Percentiles rank a stretch among this genome's conserved stretches.
phyloP scores from a whole-genome alignment of 2,797 vertebrate species.

The Carduelis carduelis region DNA sequence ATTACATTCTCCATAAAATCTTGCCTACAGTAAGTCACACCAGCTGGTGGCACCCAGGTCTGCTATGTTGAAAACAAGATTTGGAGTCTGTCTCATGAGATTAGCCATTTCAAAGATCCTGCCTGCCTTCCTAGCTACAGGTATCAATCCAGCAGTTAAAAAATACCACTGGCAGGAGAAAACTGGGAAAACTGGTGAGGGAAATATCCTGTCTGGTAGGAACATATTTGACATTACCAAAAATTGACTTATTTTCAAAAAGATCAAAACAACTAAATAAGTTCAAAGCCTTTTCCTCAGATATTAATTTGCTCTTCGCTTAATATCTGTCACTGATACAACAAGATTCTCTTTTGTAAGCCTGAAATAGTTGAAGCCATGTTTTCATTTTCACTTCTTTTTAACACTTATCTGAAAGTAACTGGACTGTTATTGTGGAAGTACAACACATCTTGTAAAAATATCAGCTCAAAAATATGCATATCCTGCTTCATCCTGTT shows the following conservation, averaged over 20 bases:
- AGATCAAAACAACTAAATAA: background rate
- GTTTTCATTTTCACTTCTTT: background rate
- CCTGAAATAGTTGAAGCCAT: background rate
- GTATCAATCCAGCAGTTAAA: background rate
- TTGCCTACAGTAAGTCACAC: background rate
- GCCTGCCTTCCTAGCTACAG: background rate
- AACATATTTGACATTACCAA: background rate
- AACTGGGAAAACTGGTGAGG: background rate
- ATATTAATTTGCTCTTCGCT: background rate
- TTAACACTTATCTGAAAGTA: background rate
- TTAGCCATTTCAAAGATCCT: background rate
- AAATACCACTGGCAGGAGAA: background rate
- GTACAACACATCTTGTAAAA: background rate
- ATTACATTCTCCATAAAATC: background rate
- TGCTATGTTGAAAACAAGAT: background rate
- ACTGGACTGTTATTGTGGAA: background rate
- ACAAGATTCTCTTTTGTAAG: background rate
- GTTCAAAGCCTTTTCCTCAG: background rate
- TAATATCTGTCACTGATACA: background rate
- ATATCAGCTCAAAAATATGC: background rate
- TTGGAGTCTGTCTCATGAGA: background rate
- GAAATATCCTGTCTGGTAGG: rapidly evolving
- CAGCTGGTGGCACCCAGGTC: background rate
- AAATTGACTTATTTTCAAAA: background rate
- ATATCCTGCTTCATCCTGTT: background rate